Evolutionary conservation across 2,797 vertebrate species (phyloP).

Genomic region (Poecilia gillii): DNA sequence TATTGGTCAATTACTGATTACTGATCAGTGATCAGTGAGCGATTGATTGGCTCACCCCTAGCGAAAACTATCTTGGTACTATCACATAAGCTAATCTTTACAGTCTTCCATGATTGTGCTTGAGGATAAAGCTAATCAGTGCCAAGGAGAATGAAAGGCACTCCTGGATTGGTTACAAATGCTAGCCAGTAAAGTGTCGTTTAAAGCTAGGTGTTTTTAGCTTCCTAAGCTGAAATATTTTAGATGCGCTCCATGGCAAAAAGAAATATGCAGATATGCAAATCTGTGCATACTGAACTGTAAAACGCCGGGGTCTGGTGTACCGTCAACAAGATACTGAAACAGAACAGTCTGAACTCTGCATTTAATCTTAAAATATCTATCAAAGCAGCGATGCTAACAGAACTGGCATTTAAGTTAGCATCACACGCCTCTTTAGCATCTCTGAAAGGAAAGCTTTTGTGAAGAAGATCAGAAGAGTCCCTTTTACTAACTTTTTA

Average conservation of each 20-base stretch:
- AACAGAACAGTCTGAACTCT: background rate
- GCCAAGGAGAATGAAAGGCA: background rate
- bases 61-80: background rate
- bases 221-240: background rate
- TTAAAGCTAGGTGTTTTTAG: background rate
- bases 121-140: background rate
- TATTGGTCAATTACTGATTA: no score
- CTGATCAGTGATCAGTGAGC: no score
- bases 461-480: slow-evolving; percentile 60
- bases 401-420: background rate
- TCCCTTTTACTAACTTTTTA: slow-evolving; percentile 46
- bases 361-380: slow-evolving; percentile 10
- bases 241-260: background rate
- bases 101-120: background rate
- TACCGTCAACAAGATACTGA: background rate
- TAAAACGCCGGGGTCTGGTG: background rate
- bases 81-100: background rate
- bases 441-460: slow-evolving; percentile 48
- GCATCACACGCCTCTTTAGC: slow-evolving; percentile 9
- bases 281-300: background rate
- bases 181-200: background rate
- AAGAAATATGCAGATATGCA: background rate
- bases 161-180: background rate
- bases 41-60: background rate
- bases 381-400: slow-evolving; percentile 1